Evolutionary conservation across 2,797 vertebrate genomes (phyloP), one percentile per base, ranked within the genome.

Genomic region (Lutra lutra): DNA sequence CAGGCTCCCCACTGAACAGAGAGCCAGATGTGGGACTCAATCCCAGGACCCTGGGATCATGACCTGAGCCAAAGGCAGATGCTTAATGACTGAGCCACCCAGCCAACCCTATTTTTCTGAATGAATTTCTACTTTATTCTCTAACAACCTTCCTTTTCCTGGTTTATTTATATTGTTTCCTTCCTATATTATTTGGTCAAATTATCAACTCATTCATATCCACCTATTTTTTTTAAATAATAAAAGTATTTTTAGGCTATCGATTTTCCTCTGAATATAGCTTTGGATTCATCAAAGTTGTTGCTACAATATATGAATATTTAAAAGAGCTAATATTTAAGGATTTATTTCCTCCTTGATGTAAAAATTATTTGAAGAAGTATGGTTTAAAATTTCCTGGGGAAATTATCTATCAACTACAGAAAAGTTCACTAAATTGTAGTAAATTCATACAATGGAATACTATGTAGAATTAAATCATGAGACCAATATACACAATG

Each of bases 281-380:
- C 88, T 95, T 95, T 97, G 97, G 68, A 88, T 87, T 40, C 3
- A 75, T 62, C 62, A 0, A 54, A 83, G 79, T 40, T 66, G 32
- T 43, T 86, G 38, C 68, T 79, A 7, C 68, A 27, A 25, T 40
- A 46, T 32, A 35, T 27, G 35, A 77, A 46, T 78, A 78, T 38
- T 84, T 29, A 73, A 60, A 79, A 73, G 35, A 62, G 13, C 32
- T 92, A 83, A 75, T 70, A 78, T 46, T 77, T 64, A 68, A 89
- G 21, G 60, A 72, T 70, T 78, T 68, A 66, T 40, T 83, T 86
- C 64, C 79, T 95, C 40, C 32, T 88, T 35, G 23, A 78, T 58
- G 40, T 92, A 78, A 89, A 88, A 64, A 62, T 35, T 70, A 64
- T 51, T 89, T 84, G 77, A 54, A 85, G 54, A 29, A 78, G 17